Base-by-base conservation (phyloP, 2,113 vertebrate genomes). In the Telmatochromis sp. region DNA sequence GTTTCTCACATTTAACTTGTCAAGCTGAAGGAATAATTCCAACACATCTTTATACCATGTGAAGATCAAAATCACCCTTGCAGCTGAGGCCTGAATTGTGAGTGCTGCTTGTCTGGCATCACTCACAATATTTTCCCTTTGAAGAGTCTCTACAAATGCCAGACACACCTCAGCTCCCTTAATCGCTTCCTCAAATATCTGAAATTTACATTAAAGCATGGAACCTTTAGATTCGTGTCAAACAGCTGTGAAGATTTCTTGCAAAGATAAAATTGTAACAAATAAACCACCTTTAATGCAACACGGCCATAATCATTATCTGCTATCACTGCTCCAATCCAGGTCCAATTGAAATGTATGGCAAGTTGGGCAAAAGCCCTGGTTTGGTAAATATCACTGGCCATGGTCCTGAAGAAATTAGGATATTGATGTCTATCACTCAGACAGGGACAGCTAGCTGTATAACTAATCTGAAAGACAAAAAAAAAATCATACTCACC, bases 331-430 rank as follows among this genome's bases (percentile, higher is more conserved):
- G 95, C 95, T 51, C 96, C 96, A 8, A 96, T 88, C 96, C 96
- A 96, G 5, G 93, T 95, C 96, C 96, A 97, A 28, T 91, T 86
- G 17, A 95, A 96, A 35, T 83, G 93, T 37, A 92, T 89, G 15
- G 94, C 95, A 60, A 96, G 81, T 9, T 40, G 90, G 5, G 95
- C 96, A 86, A 97, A 92, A 35, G 93, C 94, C 50, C 91, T 78
- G 3, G 94, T 94, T 90, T 96, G 96, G 82, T 94, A 96, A 53
- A 91, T 85, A 81, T 96, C 96, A 85, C 95, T 96, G 57, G 96
- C 95, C 80, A 97, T 94, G 28, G 96, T 97, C 68, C 96, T 93
- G 92, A 97, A 96, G 85, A 97, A 95, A 80, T 95, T 96, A 2
- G 96, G 96, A 85, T 47, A 83, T 23, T 93, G 87, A 2, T 2